Evolutionary conservation across 1,140 invertebrate species (phyloP).

Genomic region (Ridgeia piscesae): DNA sequence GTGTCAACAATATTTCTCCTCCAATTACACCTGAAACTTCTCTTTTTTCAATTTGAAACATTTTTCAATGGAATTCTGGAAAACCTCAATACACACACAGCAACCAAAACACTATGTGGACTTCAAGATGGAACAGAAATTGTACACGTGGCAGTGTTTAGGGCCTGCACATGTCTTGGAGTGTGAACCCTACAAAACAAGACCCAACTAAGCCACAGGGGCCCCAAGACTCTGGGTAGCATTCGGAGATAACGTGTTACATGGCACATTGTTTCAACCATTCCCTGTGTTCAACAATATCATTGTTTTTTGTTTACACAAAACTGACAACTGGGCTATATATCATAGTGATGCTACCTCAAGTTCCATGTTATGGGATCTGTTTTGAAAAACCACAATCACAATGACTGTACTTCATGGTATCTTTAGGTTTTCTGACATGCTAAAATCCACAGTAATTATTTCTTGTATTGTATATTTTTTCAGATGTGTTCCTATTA

Average conservation of each 20-base stretch:
- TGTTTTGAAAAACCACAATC: no score
- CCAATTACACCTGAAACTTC: background rate
- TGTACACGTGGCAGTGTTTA: background rate
- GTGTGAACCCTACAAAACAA: background rate
- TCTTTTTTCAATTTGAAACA: background rate
- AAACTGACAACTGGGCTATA: background rate
- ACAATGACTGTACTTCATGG: no score
- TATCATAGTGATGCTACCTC: background rate
- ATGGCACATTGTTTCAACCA: background rate
- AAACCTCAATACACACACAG: no score
- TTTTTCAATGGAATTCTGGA: background rate
- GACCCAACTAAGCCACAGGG: background rate
- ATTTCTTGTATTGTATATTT: no score
- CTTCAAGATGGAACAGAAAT: background rate
- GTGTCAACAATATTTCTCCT: background rate
- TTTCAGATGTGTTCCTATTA: no score
- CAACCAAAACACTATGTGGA: background rate
- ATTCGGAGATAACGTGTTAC: background rate
- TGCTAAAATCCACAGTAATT: no score
- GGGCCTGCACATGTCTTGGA: background rate
- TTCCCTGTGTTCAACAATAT: background rate
- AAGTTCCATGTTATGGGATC: background rate
- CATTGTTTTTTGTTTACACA: background rate
- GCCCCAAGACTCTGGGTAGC: background rate
- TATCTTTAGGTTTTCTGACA: no score